Evolutionary conservation across 1,140 invertebrate species (phyloP), one percentile per base, ranked within the genome.

Genomic region (Panonychus citri): DNA sequence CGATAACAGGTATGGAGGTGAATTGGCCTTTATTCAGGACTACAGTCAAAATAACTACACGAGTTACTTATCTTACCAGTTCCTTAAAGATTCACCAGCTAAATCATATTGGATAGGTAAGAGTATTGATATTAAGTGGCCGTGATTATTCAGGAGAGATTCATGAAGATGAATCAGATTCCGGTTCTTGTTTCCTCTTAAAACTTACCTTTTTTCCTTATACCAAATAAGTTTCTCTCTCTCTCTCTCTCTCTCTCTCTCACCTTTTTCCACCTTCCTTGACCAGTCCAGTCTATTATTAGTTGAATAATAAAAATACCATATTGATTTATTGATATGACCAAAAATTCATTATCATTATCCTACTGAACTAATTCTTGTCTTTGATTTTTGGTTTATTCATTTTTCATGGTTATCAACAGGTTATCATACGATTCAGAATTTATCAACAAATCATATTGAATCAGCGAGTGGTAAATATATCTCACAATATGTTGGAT

Each of bases 31-130:
- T 49, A 80, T 91, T 57, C 83, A 88, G 67, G 83, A 80, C 27
- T 90, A 85, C 69, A 75, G 75, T 61, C 85, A 90, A 73, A 90
- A 90, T 70, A 93, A 93, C 68, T 79, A 85, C 70, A 87, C 87
- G 3, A 77, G 82, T 37, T 75, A 73, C 30, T 78, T 91, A 71
- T 83, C 85, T 15, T 54, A 24, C 65, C 69, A 56, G 62, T 66
- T 57, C 61, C 62, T 63, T 55, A 69, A 59, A 46, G 66, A 62
- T 64, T 48, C 43, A 19, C 62, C 63, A 57, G 54, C 60, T 19
- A 55, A 62, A 34, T 56, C 61, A 25, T 65, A 65, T 34, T 65
- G 64, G 64, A 61, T 65, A 52, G 64, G 64, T 64, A 62, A 56
- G n/a, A n/a, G n/a, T n/a, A n/a, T n/a, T n/a, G n/a, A n/a, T n/a